phyloP scores from a whole-genome alignment of 2,113 vertebrate species.

The Thinocorus orbignyianus region DNA sequence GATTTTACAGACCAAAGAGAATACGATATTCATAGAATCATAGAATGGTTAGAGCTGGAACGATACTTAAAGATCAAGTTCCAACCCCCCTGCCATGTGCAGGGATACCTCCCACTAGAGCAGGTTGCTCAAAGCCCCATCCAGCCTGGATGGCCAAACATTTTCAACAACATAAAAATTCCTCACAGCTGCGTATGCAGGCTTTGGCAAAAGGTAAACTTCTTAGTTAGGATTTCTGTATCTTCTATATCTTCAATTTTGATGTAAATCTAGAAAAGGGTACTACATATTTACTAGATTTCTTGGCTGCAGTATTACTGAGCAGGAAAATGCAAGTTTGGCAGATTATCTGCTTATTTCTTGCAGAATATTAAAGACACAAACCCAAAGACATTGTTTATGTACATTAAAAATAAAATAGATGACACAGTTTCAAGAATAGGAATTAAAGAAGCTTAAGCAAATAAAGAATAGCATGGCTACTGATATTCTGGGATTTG shows the following conservation, averaged over 20 bases:
- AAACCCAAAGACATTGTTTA: background rate
- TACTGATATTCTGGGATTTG: background rate
- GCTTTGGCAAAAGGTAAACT: background rate
- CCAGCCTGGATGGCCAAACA: background rate
- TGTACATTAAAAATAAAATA: background rate
- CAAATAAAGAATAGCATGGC: background rate
- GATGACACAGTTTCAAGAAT: background rate
- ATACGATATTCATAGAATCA: background rate
- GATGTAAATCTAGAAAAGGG: background rate
- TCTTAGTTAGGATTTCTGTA: background rate
- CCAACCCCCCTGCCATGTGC: no score
- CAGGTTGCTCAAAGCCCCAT: no score
- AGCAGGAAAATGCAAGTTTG: background rate
- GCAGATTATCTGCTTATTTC: background rate
- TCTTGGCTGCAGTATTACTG: background rate
- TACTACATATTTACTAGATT: background rate
- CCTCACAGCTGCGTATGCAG: background rate
- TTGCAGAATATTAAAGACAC: background rate
- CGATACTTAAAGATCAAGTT: no score
- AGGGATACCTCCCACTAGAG: no score
- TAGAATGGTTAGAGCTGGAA: no score
- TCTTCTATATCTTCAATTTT: background rate
- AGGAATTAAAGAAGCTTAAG: background rate
- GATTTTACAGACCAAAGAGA: background rate
- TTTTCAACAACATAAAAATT: background rate